Percentiles rank a stretch among this genome's conserved stretches.
phyloP scores from a whole-genome alignment of 2,113 vertebrate genomes.

The Xiphias gladius region DNA sequence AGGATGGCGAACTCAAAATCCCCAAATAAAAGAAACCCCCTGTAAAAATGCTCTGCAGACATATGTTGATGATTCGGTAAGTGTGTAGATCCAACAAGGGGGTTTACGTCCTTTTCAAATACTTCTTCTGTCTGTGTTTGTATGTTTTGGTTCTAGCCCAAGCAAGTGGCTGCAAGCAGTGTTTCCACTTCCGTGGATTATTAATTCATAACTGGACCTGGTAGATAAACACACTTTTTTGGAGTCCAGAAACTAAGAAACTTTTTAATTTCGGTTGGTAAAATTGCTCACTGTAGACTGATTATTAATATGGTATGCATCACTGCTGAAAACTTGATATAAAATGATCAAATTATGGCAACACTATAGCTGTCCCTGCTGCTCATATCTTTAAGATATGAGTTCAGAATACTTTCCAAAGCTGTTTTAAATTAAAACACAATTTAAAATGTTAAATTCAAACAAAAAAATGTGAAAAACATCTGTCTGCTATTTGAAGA shows the following conservation, averaged over 20 bases:
- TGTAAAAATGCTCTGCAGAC: conserved; percentile 29
- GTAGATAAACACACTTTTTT: conserved; percentile 14
- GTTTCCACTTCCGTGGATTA: too few species aligned
- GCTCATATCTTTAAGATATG: background rate
- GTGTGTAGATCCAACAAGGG: conserved; percentile 22
- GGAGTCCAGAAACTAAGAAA: background rate
- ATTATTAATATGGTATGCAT: background rate
- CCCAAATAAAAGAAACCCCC: background rate
- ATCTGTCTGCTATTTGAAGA: background rate
- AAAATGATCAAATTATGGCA: conserved; percentile 8
- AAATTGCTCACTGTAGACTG: background rate
- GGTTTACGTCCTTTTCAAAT: background rate
- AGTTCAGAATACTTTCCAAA: conserved; percentile 16
- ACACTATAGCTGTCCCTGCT: background rate
- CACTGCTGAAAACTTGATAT: background rate
- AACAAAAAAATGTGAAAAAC: background rate
- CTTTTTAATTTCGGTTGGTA: background rate
- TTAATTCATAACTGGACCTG: background rate
- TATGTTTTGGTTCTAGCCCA: background rate
- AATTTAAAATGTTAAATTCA: too few species aligned
- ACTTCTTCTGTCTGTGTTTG: background rate
- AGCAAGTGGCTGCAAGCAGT: background rate
- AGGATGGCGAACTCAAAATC: background rate
- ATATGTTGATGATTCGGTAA: background rate
- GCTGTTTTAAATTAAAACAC: background rate